A percentile compares a stretch with the other conserved stretches of the same genome.
Conservation (phyloP, 2,888 invertebrate species). For the Chrysodeixis includens region DNA sequence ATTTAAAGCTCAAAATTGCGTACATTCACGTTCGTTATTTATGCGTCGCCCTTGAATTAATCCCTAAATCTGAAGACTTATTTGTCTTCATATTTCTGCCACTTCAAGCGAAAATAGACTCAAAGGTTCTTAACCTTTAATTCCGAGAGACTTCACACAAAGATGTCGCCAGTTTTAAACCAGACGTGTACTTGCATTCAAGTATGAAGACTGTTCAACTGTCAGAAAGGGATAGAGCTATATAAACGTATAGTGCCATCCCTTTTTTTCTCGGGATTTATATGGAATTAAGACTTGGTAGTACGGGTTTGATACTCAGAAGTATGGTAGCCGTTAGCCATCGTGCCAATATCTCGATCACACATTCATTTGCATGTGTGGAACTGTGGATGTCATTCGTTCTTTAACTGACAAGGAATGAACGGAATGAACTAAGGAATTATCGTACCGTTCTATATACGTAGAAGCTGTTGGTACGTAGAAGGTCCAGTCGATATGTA, state of each 20-base stretch:
- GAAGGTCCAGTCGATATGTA: neutral
- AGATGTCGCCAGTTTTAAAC: neutral
- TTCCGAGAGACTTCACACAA: neutral
- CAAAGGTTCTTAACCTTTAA: neutral
- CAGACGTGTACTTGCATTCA: neutral
- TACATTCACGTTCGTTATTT: neutral
- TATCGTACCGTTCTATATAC: conserved; percentile 13
- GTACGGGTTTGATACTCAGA: conserved; percentile 27
- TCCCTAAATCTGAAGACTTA: neutral
- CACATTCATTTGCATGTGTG: conserved; percentile 38
- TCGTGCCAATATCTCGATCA: conserved; percentile 21
- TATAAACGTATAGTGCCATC: neutral
- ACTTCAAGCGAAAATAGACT: neutral
- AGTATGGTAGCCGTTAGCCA: conserved; percentile 15
- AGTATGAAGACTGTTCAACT: neutral
- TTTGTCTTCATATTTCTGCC: neutral
- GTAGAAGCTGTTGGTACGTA: conserved; percentile 13
- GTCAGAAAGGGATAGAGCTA: neutral
- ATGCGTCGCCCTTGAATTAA: neutral
- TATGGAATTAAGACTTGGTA: neutral
- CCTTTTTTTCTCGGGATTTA: neutral
- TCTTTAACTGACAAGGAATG: conserved; percentile 26
- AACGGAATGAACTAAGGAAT: conserved; percentile 14
- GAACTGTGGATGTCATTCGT: conserved; percentile 7
- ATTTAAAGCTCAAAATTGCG: neutral